Percentiles rank a stretch among this genome's conserved stretches.
phyloP scores from a whole-genome alignment of 2,888 invertebrate genomes.

The Dicycla oo region DNA sequence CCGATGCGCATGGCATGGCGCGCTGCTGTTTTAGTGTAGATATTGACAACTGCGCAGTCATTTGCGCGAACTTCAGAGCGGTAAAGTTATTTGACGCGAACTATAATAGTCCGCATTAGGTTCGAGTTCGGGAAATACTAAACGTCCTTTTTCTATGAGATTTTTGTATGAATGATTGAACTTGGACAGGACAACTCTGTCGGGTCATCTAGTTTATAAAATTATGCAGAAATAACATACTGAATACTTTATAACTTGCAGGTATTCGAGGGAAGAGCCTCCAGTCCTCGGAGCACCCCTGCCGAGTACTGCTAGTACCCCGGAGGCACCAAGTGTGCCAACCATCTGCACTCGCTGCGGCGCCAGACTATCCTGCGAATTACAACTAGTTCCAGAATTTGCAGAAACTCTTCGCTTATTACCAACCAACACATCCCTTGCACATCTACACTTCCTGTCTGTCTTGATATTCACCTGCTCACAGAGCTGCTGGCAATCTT shows the following conservation, averaged over 20 bases:
- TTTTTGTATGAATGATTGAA: no score
- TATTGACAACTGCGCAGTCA: no score
- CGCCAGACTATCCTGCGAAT: constrained; percentile 93
- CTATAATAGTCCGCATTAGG: no score
- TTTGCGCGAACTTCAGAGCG: no score
- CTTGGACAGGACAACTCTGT: no score
- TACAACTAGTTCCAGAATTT: constrained; percentile 95
- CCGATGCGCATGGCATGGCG: no score
- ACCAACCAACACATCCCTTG: constrained; percentile 85
- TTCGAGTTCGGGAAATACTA: no score
- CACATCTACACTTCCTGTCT: constrained; percentile 95
- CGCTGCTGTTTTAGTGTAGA: no score
- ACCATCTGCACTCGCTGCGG: constrained; percentile 93
- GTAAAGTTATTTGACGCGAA: no score
- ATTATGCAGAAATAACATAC: not conserved
- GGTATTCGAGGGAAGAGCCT: constrained; percentile 93
- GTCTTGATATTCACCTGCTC: constrained; percentile 95
- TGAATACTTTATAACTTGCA: constrained; percentile 72
- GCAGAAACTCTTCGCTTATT: constrained; percentile 92
- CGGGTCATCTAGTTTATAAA: no score
- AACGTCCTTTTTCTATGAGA: no score
- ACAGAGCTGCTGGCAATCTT: constrained; percentile 95
- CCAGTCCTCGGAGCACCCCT: constrained; percentile 93
- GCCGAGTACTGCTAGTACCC: constrained; percentile 79
- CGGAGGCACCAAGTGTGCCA: constrained; percentile 78